These are phyloP conservation scores for Phalanger gymnotis DNA, from an alignment of 2,797 vertebrate species.

Conservation along the genomic window DNA sequence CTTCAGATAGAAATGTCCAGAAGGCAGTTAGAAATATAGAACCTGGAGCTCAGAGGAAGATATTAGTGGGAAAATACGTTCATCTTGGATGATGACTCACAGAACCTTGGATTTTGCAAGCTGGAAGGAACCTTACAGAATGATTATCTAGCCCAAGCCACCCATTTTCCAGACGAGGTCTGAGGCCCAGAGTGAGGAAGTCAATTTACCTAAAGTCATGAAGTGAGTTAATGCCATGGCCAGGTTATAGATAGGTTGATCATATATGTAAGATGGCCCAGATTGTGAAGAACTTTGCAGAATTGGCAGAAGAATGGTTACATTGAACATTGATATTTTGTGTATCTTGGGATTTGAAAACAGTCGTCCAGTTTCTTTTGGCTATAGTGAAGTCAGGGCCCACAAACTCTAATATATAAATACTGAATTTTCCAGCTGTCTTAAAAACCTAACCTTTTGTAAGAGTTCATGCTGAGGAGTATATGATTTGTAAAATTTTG, in stretches of 20 bases:
- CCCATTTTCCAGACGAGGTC: not conserved
- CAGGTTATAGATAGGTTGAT: not conserved
- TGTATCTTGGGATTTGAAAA: not conserved
- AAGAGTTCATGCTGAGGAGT: not conserved
- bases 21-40: not conserved
- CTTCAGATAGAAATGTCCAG: not conserved
- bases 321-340: not conserved
- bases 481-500: not conserved
- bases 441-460: not conserved
- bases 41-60: not conserved
- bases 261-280: not conserved
- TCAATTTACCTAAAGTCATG: not conserved
- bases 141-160: not conserved
- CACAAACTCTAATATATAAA: not conserved
- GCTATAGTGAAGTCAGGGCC: not conserved
- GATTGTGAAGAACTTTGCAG: not conserved
- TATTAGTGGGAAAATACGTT: not conserved
- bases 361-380: not conserved
- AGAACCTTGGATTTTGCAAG: not conserved
- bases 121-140: not conserved
- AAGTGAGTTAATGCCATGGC: not conserved
- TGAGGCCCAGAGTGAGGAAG: not conserved
- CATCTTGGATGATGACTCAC: not conserved
- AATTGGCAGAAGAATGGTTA: not conserved
- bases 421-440: not conserved